A percentile compares a stretch with the other conserved stretches of the same genome.
Conservation (phyloP, 2,113 vertebrate species). For the Malurus elegans region DNA sequence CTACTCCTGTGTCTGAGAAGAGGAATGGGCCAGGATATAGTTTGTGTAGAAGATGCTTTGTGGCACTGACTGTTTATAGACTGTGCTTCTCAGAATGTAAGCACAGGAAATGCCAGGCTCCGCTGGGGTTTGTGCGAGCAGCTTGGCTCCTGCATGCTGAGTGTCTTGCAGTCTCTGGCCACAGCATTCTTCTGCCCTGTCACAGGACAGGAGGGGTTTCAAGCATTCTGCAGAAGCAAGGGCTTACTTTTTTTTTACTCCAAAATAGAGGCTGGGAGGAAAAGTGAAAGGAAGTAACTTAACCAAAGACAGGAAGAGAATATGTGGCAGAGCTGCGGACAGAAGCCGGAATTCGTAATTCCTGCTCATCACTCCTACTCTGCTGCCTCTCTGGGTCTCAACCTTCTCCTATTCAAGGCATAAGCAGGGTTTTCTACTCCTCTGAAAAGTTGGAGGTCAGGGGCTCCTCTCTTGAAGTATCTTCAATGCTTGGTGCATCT, state of each 20-base stretch:
- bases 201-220: neutral
- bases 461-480: neutral
- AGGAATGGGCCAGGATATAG: neutral
- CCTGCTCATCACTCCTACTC: neutral
- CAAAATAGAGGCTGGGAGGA: neutral
- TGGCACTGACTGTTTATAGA: neutral
- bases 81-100: neutral
- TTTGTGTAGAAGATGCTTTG: neutral
- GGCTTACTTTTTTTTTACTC: neutral
- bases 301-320: constrained; percentile 20
- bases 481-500: fast-evolving
- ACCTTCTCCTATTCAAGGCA: neutral
- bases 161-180: neutral
- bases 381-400: neutral
- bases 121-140: neutral
- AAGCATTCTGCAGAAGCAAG: neutral
- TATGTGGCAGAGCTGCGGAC: constrained; percentile 8
- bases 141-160: fast-evolving
- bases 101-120: neutral
- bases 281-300: constrained; percentile 39
- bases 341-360: neutral
- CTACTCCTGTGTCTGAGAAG: neutral
- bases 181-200: neutral
- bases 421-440: neutral
- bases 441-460: neutral